These are phyloP conservation scores for Actinemys pallida DNA, from an alignment of 2,113 vertebrate species.

Conservation along the genomic window DNA sequence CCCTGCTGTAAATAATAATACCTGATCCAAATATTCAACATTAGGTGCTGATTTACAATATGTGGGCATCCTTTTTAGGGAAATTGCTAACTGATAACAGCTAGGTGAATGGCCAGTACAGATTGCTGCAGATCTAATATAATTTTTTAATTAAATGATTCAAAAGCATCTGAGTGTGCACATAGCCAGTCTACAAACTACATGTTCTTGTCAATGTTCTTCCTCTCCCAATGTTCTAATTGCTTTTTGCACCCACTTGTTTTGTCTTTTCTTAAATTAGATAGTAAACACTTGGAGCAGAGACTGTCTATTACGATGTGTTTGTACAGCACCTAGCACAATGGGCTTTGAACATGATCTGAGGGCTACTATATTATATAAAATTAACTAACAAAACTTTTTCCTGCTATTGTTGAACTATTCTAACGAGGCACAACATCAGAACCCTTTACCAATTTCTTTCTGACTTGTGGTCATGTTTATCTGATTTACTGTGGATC, in stretches of 20 bases:
- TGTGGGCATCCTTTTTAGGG: constrained; percentile 55
- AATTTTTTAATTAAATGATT: constrained; percentile 42
- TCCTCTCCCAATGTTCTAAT: not conserved
- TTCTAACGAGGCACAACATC: not conserved
- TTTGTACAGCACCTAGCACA: not conserved
- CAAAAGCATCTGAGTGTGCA: not conserved
- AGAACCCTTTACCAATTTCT: not conserved
- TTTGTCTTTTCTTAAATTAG: constrained; percentile 10
- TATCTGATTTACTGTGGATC: not conserved
- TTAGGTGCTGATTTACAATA: constrained; percentile 74
- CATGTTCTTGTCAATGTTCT: not conserved
- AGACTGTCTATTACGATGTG: not conserved
- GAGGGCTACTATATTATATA: not conserved
- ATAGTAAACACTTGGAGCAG: not conserved
- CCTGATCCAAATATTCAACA: constrained; percentile 65
- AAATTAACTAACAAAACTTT: not conserved
- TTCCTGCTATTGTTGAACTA: not conserved
- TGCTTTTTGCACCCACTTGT: constrained; percentile 1
- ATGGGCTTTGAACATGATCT: not conserved
- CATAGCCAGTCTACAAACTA: not conserved
- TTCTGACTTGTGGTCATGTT: not conserved
- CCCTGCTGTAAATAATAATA: constrained; percentile 67
- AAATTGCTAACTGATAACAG: constrained; percentile 50
- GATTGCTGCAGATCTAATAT: not conserved
- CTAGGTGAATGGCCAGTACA: constrained; percentile 51